Evolutionary conservation across 2,113 vertebrate species (phyloP).

Genomic region (Phyllostomus discolor): DNA sequence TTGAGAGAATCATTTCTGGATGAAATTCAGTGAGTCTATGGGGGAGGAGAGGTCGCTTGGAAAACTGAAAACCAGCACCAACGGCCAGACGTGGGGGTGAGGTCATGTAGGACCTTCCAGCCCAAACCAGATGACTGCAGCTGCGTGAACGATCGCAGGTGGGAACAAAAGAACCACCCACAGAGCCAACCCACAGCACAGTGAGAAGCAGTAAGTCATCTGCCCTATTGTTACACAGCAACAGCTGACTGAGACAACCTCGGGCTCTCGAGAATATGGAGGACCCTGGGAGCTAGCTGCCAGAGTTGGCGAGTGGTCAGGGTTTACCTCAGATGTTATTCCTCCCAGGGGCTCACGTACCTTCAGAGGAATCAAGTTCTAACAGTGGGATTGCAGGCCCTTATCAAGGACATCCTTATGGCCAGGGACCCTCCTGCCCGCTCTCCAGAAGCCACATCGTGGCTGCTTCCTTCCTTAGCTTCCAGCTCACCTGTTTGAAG

Average conservation of each 20-base stretch:
- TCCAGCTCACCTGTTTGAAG: neutral
- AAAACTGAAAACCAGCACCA: neutral
- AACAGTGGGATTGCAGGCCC: neutral
- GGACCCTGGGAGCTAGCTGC: neutral
- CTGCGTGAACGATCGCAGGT: neutral
- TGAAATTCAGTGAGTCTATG: neutral
- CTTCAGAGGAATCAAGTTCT: neutral
- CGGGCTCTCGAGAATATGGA: neutral
- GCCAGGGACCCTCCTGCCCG: neutral
- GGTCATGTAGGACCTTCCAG: neutral
- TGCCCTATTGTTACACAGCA: neutral
- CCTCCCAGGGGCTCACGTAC: neutral
- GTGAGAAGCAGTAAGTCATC: neutral
- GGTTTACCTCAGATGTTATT: neutral
- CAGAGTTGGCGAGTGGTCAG: neutral
- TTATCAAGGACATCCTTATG: neutral
- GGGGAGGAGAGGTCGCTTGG: neutral
- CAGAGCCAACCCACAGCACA: neutral
- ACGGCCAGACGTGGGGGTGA: neutral
- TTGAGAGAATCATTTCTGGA: neutral
- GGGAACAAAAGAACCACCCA: neutral
- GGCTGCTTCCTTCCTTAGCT: neutral
- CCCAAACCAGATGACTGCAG: neutral
- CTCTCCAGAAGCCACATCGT: neutral
- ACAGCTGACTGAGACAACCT: neutral